These are phyloP conservation scores for Podotricha telesiphe DNA, from an alignment of 2,888 invertebrate species.

Conservation along the genomic window DNA sequence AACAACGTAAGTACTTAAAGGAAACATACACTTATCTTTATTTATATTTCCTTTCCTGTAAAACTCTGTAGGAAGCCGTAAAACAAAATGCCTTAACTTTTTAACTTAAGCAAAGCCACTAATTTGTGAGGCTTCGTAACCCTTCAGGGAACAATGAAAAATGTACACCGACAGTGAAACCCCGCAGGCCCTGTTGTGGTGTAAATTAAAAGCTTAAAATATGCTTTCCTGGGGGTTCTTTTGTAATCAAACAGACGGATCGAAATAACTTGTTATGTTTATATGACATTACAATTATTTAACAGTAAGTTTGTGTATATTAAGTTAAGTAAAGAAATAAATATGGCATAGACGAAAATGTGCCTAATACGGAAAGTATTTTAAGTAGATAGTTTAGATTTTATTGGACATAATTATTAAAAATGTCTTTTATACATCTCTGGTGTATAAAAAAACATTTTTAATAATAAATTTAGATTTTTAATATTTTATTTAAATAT, in stretches of 20 bases:
- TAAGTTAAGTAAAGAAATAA: no score
- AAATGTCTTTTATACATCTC: no score
- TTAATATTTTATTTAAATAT: no score
- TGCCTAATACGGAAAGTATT: no score
- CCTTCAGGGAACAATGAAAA: conserved; percentile 63
- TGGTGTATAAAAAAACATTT: no score
- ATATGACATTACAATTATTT: not conserved
- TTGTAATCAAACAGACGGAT: not conserved
- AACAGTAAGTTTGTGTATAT: no score
- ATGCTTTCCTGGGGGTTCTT: conserved; percentile 39
- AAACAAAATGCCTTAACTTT: conserved; percentile 42
- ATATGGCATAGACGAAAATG: no score
- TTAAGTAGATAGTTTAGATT: no score
- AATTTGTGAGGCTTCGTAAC: conserved; percentile 72
- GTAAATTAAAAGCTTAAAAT: conserved; percentile 65
- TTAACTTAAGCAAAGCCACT: conserved; percentile 42
- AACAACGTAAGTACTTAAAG: conserved; percentile 20
- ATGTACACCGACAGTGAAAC: conserved; percentile 72
- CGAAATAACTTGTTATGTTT: not conserved
- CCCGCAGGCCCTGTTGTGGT: conserved; percentile 67
- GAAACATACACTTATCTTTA: conserved; percentile 25
- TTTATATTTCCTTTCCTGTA: conserved; percentile 15
- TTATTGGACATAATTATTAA: no score
- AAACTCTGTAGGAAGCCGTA: conserved; percentile 37
- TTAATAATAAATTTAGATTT: no score